Conservation (phyloP, 2,113 vertebrate genomes). For the Atractosteus spatula region DNA sequence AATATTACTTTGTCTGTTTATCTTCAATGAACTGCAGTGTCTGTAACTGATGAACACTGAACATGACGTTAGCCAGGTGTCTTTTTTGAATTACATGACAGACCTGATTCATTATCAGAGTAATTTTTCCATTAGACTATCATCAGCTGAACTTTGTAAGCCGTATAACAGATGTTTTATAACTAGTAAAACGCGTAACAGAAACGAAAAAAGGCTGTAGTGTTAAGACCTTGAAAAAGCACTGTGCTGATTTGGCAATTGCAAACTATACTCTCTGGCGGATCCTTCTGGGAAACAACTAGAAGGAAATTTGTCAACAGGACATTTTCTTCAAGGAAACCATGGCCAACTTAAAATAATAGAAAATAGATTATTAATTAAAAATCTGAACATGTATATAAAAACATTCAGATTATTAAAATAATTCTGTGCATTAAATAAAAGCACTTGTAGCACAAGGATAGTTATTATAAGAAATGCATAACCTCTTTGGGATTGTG, state of each 20-base stretch:
- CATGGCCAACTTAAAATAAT: too few relatives aligned
- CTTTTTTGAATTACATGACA: not conserved
- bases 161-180: slow-evolving; percentile 3
- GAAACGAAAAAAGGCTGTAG: not conserved
- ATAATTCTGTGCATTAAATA: too few relatives aligned
- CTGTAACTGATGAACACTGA: not conserved
- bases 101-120: slow-evolving; percentile 8
- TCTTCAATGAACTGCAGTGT: not conserved
- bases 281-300: not conserved
- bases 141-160: not conserved
- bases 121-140: slow-evolving; percentile 1
- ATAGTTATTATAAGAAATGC: too few relatives aligned
- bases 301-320: too few relatives aligned
- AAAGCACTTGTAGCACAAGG: too few relatives aligned
- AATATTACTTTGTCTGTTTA: not conserved
- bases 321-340: too few relatives aligned
- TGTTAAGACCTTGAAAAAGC: not conserved
- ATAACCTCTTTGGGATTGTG: too few relatives aligned
- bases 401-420: too few relatives aligned
- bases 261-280: slow-evolving; percentile 7
- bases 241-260: not conserved
- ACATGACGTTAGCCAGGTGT: slow-evolving; percentile 7
- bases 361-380: too few relatives aligned
- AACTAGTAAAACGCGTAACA: not conserved
- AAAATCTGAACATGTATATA: too few relatives aligned